A percentile compares a stretch with the other conserved stretches of the same genome.
phyloP scores from a whole-genome alignment of 1,140 invertebrate species.

The Helicoverpa armigera region DNA sequence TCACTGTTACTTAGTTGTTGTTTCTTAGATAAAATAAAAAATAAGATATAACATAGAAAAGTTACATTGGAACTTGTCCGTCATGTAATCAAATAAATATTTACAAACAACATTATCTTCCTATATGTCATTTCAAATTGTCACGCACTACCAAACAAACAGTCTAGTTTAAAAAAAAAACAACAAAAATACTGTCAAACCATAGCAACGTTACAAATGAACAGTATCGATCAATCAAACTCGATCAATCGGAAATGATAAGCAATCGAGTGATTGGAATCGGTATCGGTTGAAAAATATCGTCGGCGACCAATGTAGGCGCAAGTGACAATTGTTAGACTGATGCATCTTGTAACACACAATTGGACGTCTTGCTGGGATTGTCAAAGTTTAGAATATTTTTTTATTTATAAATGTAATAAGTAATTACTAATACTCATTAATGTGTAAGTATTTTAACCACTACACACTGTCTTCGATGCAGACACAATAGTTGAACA shows the following conservation, averaged over 20 bases:
- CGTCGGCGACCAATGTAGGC: conserved; percentile 21
- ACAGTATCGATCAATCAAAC: conserved; percentile 4
- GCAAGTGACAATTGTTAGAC: conserved; percentile 59
- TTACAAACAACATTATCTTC: too few relatives aligned
- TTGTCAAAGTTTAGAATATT: conserved; percentile 19
- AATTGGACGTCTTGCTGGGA: conserved; percentile 21
- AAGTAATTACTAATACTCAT: too few relatives aligned
- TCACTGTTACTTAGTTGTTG: too few relatives aligned
- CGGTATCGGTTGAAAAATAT: conserved; percentile 40
- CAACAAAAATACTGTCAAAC: neutral
- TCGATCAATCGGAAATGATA: conserved; percentile 1
- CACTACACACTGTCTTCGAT: too few relatives aligned
- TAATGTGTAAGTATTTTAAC: neutral
- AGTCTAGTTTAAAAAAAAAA: too few relatives aligned
- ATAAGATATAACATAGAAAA: too few relatives aligned
- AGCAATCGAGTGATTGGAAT: conserved; percentile 29
- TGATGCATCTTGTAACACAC: conserved; percentile 20
- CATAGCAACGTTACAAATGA: neutral
- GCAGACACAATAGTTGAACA: too few relatives aligned
- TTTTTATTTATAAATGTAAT: neutral
- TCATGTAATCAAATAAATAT: too few relatives aligned
- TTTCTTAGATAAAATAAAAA: too few relatives aligned
- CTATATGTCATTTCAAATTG: too few relatives aligned
- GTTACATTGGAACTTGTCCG: too few relatives aligned
- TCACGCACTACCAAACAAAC: too few relatives aligned